Conservation (phyloP, 53 echinoderm and acorn worm species). For the Stichopus horrens region DNA sequence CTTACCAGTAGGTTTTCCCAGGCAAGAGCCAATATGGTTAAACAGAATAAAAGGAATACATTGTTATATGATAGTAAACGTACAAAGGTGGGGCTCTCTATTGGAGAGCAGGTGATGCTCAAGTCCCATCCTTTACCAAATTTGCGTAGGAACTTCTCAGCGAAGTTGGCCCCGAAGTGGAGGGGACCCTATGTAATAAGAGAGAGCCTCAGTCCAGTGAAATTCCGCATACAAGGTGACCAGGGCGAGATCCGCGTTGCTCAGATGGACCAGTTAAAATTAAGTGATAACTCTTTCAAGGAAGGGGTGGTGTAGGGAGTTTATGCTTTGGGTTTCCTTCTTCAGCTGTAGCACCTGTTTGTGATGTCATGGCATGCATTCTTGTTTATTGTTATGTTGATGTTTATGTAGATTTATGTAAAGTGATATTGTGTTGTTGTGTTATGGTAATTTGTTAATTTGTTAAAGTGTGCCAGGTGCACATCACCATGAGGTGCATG, state of each 20-base stretch:
- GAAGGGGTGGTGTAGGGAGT: background rate
- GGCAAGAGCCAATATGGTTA: background rate
- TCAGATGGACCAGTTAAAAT: conserved; percentile 2
- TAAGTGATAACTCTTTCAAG: background rate
- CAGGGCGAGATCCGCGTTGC: background rate
- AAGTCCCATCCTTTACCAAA: conserved; percentile 46
- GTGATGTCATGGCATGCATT: too few species aligned
- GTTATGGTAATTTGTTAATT: too few species aligned
- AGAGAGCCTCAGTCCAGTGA: background rate
- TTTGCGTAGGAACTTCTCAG: conserved; percentile 44
- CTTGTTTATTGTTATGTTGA: too few species aligned
- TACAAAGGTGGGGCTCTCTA: too few species aligned
- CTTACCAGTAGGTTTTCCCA: background rate
- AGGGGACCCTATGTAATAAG: conserved; percentile 16
- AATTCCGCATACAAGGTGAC: background rate
- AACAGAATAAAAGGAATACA: conserved; percentile 12
- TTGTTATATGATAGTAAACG: conserved; percentile 30
- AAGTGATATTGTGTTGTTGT: too few species aligned
- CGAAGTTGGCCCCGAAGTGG: conserved; percentile 61
- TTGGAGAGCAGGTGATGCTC: conserved; percentile 42
- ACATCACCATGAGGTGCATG: background rate
- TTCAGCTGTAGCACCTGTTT: too few species aligned
- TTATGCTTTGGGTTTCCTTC: too few species aligned
- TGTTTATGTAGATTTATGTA: too few species aligned
- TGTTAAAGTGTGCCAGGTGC: too few species aligned